Base-by-base conservation (phyloP, 2,888 invertebrate species). In the Cacoxenus indagator region DNA sequence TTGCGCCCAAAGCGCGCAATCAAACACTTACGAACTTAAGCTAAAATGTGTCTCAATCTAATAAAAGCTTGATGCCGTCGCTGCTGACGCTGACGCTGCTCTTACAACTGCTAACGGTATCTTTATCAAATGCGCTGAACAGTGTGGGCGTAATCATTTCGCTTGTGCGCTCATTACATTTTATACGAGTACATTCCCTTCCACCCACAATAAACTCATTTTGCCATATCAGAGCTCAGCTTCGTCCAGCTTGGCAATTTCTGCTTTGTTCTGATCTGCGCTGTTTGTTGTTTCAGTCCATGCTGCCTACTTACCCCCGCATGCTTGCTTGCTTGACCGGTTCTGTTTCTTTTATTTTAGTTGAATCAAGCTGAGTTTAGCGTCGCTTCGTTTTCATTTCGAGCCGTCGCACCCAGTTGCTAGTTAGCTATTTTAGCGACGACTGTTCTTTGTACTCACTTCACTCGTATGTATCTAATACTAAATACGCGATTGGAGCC, bases 11-110 rank as follows among this genome's bases (percentile, higher is more conserved):
- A n/a, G n/a, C n/a, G n/a, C n/a, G n/a, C n/a, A n/a, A n/a, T n/a
- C n/a, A n/a, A n/a, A n/a, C n/a, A n/a, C 43, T 3, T 19, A 37
- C 1, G 54, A 62, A 26, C 61, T 62, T 22, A n/a, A 51, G 24
- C 61, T 27, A 17, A 62, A 51, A 62, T n/a, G 45, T 43, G 61
- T 62, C 43, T 43, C 61, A 62, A 62, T 62, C 61, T 62, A 43
- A 62, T 62, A 62, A 62, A 62, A 45, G 51, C 22, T 22, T 51
- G 51, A 11, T 51, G 19, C 19, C 22, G 51, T 22, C 22, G 17
- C 3, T 51, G 51, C 19, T 51, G 19, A 9, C 22, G 51, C 24
- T 51, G 17, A n/a, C 22, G 22, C 51, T 51, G 31, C 31, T 0
- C 0, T 9, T 31, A 14, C 37, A 3, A 43, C 19, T 45, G 61